Base-by-base conservation (phyloP, 2,888 invertebrate species). In the Drosophila stalkeri region DNA sequence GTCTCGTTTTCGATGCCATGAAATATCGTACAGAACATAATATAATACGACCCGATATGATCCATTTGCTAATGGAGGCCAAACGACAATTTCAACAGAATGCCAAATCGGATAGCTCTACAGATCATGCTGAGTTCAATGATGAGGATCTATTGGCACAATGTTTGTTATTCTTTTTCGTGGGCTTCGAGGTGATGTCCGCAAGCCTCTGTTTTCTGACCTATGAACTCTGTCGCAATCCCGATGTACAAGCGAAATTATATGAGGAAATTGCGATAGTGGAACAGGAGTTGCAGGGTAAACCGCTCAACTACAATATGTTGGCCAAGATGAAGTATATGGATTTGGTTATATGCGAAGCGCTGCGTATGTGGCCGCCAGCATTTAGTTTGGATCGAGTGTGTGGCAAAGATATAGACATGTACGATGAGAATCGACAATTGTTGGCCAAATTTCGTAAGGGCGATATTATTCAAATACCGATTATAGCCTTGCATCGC, bases 101-200 rank as follows among this genome's bases (percentile, higher is more conserved):
- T 35, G n/a, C 18, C 7, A 54, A 16, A 11, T 27, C 56, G 0
- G 46, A 61, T 14, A 20, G 31, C 16, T 52, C 63, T 0, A 27
- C 51, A 12, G 60, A 75, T 4, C 80, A 63, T 1, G 70, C 65
- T 0, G 77, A 77, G 11, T 77, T 80, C 18, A 80, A 71, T 35
- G 94, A 94, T 56, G 93, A 94, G 3, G 94, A 95, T 70, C 90
- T 95, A 2, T 92, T 94, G 8, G 94, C 95, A 0, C 95, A 95
- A 91, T 94, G 93, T 39, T 78, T 94, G 0, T 44, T 94, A 0
- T 94, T 95, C 88, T 94, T 94, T 76, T 79, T 94, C 4, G 95
- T 94, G 39, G 95, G 95, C 1, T 94, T 94, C 23, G 94, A 94
- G 18, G 93, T 94, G 0, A 88, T 90, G 27, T 82, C 92, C 1